Evolutionary conservation across 2,888 invertebrate genomes (phyloP).

Genomic region (Troides aeacus): DNA sequence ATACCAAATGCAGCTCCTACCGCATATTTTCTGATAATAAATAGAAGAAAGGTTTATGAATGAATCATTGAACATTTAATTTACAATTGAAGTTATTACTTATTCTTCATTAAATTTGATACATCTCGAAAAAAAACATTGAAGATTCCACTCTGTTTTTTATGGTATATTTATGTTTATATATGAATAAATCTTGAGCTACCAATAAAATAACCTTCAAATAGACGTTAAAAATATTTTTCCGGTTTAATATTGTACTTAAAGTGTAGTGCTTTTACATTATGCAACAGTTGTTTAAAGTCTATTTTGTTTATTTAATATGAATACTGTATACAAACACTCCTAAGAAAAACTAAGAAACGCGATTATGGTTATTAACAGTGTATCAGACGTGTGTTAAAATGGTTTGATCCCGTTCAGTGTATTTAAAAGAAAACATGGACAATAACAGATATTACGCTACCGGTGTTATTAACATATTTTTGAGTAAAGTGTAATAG

Average conservation of each 20-base stretch:
- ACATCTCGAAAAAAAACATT: too few relatives aligned
- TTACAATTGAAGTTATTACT: too few relatives aligned
- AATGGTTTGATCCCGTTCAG: background rate
- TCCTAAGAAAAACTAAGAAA: background rate
- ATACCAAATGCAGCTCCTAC: too few relatives aligned
- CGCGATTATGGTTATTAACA: background rate
- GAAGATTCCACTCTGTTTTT: too few relatives aligned
- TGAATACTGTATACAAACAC: background rate
- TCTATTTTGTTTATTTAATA: background rate
- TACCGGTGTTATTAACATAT: too few relatives aligned
- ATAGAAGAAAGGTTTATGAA: too few relatives aligned
- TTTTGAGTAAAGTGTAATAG: too few relatives aligned
- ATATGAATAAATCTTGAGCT: background rate
- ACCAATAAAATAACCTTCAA: slow-evolving; percentile 3
- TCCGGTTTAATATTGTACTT: slow-evolving; percentile 8
- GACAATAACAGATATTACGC: too few relatives aligned
- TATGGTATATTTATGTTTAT: background rate
- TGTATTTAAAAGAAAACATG: too few relatives aligned
- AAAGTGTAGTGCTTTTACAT: background rate
- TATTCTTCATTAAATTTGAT: too few relatives aligned
- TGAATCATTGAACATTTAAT: too few relatives aligned
- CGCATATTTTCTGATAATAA: too few relatives aligned
- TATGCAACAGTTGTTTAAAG: slow-evolving; percentile 6
- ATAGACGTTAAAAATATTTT: background rate
- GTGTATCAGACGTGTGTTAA: background rate